Base-by-base conservation (phyloP, 1,140 invertebrate species). In the Lasaia peninsularis region DNA sequence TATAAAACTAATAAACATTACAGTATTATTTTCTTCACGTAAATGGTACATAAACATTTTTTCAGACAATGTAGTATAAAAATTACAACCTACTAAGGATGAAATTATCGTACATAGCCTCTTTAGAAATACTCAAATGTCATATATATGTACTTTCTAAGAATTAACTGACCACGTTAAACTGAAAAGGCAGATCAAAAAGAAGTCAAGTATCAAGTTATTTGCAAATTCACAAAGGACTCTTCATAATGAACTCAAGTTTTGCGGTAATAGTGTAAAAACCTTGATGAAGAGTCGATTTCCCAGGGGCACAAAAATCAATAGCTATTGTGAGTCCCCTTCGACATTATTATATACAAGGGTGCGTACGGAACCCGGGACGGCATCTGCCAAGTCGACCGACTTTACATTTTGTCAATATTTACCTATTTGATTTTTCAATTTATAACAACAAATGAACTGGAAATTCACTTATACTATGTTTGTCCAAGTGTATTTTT, bases 401-500 rank as follows among this genome's bases (percentile, higher is more conserved):
- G 67, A 69, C 71, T 68, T 75, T 72, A 69, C 73, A 67, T 76
- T 78, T 76, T 80, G 73, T 79, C 76, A 80, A 84, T 84, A 80
- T 84, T 84, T 84, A 75, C 75, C 69, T 76, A 75, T 76, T 78
- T 78, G 69, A 80, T 75, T 48, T 48, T 72, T 66, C 65, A 52
- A 32, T 34, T 28, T 34, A 14, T n/a, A 52, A 8, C 14, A 6
- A 12, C 12, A 52, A 52, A 33, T 52, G 24, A 33, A 52, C 32
- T 52, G 28, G 16, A 52, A 48, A 21, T 11, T 8, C 20, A 48
- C 44, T n/a, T n/a, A 24, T 10, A 18, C 44, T 48, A 16, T 48
- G 16, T 48, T 48, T 21, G 20, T 21, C 20, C 20, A 12, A 48
- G 21, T 2, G 1, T 28, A 5, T 28, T 28, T 28, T 7, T 28